phyloP scores from a whole-genome alignment of 2,113 vertebrate species.

The Sorex fumeus region DNA sequence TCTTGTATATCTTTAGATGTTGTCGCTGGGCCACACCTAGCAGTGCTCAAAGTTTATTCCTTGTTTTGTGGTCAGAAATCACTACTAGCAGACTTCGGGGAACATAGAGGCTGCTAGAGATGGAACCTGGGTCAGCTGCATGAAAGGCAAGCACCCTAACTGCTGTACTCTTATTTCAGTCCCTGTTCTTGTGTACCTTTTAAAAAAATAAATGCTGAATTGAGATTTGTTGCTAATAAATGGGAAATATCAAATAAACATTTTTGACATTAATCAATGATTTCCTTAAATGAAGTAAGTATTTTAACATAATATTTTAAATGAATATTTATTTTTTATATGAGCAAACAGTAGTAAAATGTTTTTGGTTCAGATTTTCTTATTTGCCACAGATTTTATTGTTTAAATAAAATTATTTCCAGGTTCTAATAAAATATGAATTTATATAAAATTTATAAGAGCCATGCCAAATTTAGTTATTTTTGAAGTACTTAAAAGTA shows the following conservation, averaged over 20 bases:
- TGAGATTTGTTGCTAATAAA: background rate
- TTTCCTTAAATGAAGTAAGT: background rate
- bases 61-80: no score
- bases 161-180: no score
- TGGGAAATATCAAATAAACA: background rate
- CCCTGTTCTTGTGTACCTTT: no score
- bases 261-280: background rate
- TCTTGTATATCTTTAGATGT: no score
- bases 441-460: background rate
- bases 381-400: background rate
- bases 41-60: no score
- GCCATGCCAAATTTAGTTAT: background rate
- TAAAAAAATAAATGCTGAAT: background rate
- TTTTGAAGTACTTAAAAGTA: background rate
- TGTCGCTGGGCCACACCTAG: no score
- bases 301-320: background rate
- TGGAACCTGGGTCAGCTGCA: no score
- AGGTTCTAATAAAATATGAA: conserved; percentile 30
- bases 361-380: background rate
- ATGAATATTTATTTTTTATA: background rate
- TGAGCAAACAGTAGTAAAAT: background rate
- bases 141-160: no score
- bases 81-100: no score
- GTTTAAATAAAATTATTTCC: background rate
- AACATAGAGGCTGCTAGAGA: no score